Evolutionary conservation across 1,140 invertebrate genomes (phyloP).

Genomic region (Drosophila gunungcola): DNA sequence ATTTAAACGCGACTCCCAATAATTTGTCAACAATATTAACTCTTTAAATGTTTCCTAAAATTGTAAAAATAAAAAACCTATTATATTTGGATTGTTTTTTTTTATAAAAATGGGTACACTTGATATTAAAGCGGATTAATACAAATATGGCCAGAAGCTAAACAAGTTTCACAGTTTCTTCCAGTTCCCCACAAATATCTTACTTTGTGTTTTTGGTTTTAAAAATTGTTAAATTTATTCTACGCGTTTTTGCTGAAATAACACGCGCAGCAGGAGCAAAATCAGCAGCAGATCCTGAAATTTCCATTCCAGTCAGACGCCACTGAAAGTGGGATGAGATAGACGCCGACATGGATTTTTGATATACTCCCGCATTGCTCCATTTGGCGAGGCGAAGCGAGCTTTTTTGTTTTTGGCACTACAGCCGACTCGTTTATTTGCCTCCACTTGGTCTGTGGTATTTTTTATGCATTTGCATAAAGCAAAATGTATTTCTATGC

Average conservation of each 20-base stretch:
- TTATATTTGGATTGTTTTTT: no score
- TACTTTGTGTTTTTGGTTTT: conserved; percentile 3
- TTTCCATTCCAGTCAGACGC: conserved; percentile 32
- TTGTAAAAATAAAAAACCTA: no score
- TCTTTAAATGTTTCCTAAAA: no score
- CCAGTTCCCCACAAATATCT: neutral
- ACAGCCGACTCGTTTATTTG: conserved; percentile 39
- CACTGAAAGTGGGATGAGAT: neutral
- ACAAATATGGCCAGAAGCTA: no score
- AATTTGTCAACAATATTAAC: no score
- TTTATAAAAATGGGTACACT: no score
- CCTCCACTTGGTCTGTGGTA: conserved; percentile 43
- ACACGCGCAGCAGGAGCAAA: conserved; percentile 4
- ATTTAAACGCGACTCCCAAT: no score
- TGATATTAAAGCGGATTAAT: no score
- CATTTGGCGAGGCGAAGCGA: conserved; percentile 12
- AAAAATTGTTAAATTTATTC: conserved; percentile 11
- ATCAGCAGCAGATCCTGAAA: conserved; percentile 25
- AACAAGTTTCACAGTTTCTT: neutral
- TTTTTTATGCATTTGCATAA: conserved; percentile 78
- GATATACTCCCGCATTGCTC: conserved; percentile 44
- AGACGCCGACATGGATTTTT: conserved; percentile 42
- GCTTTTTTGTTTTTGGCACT: conserved; percentile 29
- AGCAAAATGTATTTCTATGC: conserved; percentile 75
- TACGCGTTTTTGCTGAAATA: conserved; percentile 6